Base-by-base conservation (phyloP, 2,113 vertebrate species). In the Agapornis roseicollis region DNA sequence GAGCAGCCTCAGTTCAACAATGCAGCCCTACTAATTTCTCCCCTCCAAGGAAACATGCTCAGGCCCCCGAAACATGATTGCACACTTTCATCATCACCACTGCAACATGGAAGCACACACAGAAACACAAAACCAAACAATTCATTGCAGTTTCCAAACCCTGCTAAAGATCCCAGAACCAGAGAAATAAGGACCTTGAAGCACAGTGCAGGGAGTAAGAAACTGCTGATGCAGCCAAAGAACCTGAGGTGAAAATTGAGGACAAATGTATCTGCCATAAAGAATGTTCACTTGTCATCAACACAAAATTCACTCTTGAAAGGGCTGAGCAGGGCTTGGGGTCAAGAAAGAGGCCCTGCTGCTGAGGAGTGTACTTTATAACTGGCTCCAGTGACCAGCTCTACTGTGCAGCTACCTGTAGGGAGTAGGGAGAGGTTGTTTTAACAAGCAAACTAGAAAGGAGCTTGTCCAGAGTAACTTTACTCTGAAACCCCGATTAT, bases 71-170 rank as follows among this genome's bases (percentile, higher is more conserved):
- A 78, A 74, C 17, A 1, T 0, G 4, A 37, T 81, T 12, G 0
- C 37, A 31, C 6, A 0, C 7, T 63, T 63, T 3, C 6, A 1
- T 7, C 46, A 63, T 18, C 39, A 17, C 3, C 1, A 1, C 80
- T 11, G n/a, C 31, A 33, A 12, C 37, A 6, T 31, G 2, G 29
- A 10, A 42, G 13, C 20, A 10, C 3, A 1, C 5, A 1, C 2
- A 24, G 15, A n/a, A 53, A 15, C 37, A 2, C 0, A 0, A 46
- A 25, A 41, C 8, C 41, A 11, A 61, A 5, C 2, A 4, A 17
- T 0, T 9, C 5, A 1, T 10, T 18, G 17, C 2, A 1, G 1
- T 0, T 52, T 35, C 35, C 63, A 52, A 47, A 27, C 1, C 17
- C 28, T 24, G 47, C 10, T 35, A 4, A 49, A 27, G 6, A 17